phyloP scores from a whole-genome alignment of 92 coral and sea anemone genomes.

The Porites cylindrica region DNA sequence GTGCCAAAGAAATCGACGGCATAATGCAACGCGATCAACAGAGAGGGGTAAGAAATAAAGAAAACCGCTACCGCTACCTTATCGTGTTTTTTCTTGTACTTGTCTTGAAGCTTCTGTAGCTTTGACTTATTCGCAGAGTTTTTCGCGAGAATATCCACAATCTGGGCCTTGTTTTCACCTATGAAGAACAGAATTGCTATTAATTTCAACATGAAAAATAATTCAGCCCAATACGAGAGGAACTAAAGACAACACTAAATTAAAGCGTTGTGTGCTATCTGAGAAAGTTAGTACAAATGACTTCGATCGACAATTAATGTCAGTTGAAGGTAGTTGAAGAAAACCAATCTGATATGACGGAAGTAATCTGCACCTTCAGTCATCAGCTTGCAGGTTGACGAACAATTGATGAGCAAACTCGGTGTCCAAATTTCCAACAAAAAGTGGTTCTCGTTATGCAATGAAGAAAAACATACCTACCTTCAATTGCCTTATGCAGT shows the following conservation, averaged over 20 bases:
- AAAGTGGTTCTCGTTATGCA: no score
- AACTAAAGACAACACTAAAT: no score
- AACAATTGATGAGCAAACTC: neutral
- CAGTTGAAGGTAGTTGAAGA: no score
- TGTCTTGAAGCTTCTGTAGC: slow-evolving; percentile 63
- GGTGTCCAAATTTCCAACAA: neutral
- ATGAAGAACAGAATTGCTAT: neutral
- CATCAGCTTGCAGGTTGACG: neutral
- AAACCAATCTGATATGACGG: no score
- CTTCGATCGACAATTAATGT: no score
- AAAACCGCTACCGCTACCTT: slow-evolving; percentile 43
- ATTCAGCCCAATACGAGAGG: no score
- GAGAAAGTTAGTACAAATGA: no score
- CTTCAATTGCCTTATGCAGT: slow-evolving; percentile 41
- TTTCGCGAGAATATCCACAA: slow-evolving; percentile 80
- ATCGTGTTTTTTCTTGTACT: slow-evolving; percentile 75
- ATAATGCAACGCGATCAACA: neutral
- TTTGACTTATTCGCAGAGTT: slow-evolving; percentile 72
- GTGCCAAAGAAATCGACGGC: no score
- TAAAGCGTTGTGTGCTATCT: no score
- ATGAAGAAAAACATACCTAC: neutral
- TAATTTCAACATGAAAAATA: no score
- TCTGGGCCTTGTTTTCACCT: slow-evolving; percentile 77
- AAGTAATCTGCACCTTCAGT: no score
- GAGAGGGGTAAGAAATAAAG: neutral